phyloP scores from a whole-genome alignment of 1,140 invertebrate genomes.

The Catajapyx aquilonaris region DNA sequence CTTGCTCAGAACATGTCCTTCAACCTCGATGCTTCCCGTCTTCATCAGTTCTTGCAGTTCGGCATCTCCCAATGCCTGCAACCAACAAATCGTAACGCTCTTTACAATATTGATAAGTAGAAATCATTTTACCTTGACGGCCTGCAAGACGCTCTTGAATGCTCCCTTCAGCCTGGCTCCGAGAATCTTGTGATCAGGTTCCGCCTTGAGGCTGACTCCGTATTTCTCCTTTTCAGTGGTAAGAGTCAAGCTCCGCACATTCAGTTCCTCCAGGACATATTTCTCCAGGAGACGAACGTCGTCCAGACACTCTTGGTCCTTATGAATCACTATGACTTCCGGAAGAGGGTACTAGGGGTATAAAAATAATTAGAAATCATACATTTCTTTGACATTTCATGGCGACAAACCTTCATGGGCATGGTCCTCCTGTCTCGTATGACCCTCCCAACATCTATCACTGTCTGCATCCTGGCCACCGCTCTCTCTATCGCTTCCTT shows the following conservation, averaged over 20 bases:
- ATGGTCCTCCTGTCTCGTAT: slow-evolving; percentile 81
- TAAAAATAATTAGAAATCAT: too few species aligned
- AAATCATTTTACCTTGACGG: slow-evolving; percentile 40
- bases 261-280: slow-evolving; percentile 87
- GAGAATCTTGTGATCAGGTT: slow-evolving; percentile 76
- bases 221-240: slow-evolving; percentile 84
- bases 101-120: slow-evolving; percentile 2
- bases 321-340: slow-evolving; percentile 86
- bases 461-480: slow-evolving; percentile 78
- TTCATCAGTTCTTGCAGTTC: slow-evolving; percentile 57
- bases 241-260: slow-evolving; percentile 69
- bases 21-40: slow-evolving; percentile 44
- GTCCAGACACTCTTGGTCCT: slow-evolving; percentile 52
- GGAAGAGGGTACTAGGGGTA: slow-evolving; percentile 68
- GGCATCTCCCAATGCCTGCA: slow-evolving; percentile 41
- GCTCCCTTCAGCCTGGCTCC: slow-evolving; percentile 72
- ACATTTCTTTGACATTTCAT: too few species aligned
- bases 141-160: slow-evolving; percentile 67
- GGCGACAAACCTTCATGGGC: slow-evolving; percentile 51
- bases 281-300: slow-evolving; percentile 59
- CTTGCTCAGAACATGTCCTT: slow-evolving; percentile 51
- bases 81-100: neutral
- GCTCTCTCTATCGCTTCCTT: slow-evolving; percentile 71
- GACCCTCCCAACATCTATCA: slow-evolving; percentile 84
- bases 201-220: slow-evolving; percentile 77